Conservation (phyloP, 37 sponge, comb jelly and placozoan genomes). For the Beroe forskalii region DNA sequence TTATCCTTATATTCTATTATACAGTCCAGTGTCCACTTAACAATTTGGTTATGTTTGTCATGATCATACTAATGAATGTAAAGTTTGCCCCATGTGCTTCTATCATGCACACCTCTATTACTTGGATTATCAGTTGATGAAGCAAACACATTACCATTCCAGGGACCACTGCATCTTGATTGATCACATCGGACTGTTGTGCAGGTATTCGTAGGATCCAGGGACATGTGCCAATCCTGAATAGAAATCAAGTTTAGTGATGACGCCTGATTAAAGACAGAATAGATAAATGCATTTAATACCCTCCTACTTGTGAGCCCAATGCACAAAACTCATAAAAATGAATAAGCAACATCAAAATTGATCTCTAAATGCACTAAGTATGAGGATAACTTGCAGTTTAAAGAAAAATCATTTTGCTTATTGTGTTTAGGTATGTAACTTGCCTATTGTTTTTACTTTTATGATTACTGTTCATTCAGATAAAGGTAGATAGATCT, state of each 20-base stretch:
- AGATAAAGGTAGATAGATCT: neutral
- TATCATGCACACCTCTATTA: neutral
- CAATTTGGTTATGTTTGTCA: neutral
- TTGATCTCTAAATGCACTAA: too few relatives aligned
- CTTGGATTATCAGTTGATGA: neutral
- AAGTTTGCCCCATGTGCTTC: conserved; percentile 25
- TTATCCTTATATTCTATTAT: too few relatives aligned
- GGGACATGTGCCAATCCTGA: conserved; percentile 65
- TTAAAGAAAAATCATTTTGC: too few relatives aligned
- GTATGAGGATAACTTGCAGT: too few relatives aligned
- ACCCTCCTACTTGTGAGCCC: too few relatives aligned
- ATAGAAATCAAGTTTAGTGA: neutral
- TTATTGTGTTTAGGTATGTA: too few relatives aligned
- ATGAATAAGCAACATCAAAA: too few relatives aligned
- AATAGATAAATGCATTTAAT: too few relatives aligned
- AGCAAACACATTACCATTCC: conserved; percentile 24
- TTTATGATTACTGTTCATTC: neutral
- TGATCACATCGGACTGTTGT: conserved; percentile 7
- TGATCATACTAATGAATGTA: conserved; percentile 6
- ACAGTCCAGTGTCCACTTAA: too few relatives aligned
- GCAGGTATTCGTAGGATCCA: neutral
- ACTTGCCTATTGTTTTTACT: too few relatives aligned
- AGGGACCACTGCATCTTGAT: conserved; percentile 29
- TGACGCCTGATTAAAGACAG: neutral
- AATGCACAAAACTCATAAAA: too few relatives aligned